Evolutionary conservation across 1,140 invertebrate species (phyloP).

Genomic region (Conus betulinus): DNA sequence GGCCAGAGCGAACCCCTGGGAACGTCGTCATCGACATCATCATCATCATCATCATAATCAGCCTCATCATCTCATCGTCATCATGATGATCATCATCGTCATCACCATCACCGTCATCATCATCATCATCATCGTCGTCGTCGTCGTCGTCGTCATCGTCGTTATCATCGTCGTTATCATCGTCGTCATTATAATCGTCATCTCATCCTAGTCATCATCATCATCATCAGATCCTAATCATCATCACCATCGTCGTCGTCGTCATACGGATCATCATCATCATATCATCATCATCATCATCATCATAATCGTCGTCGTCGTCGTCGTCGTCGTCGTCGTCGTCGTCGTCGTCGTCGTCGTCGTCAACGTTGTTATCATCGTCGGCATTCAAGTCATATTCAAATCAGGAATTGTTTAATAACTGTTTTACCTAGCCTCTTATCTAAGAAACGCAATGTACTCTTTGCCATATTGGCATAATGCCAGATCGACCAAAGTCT

Average conservation of each 20-base stretch:
- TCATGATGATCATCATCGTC: no score
- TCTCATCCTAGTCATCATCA: no score
- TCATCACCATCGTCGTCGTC: background rate
- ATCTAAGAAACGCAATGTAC: no score
- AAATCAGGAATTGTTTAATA: no score
- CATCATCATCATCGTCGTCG: background rate
- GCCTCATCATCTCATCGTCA: no score
- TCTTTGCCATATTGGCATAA: no score
- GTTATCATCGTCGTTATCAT: conserved; percentile 14
- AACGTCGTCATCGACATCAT: background rate
- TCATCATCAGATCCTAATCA: no score
- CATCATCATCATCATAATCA: background rate
- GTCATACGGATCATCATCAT: no score
- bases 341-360: conserved; percentile 4
- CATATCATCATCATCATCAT: conserved; percentile 21
- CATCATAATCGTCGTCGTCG: conserved; percentile 9
- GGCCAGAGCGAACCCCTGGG: conserved; percentile 46
- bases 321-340: conserved; percentile 9
- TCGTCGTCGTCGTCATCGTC: background rate
- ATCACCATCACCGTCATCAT: background rate
- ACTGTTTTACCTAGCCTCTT: no score
- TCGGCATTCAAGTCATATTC: no score
- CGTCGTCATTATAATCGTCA: conserved; percentile 69
- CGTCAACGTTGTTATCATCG: no score
- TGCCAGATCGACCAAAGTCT: no score